phyloP scores from a whole-genome alignment of 2,113 vertebrate species.

The Caloenas nicobarica region DNA sequence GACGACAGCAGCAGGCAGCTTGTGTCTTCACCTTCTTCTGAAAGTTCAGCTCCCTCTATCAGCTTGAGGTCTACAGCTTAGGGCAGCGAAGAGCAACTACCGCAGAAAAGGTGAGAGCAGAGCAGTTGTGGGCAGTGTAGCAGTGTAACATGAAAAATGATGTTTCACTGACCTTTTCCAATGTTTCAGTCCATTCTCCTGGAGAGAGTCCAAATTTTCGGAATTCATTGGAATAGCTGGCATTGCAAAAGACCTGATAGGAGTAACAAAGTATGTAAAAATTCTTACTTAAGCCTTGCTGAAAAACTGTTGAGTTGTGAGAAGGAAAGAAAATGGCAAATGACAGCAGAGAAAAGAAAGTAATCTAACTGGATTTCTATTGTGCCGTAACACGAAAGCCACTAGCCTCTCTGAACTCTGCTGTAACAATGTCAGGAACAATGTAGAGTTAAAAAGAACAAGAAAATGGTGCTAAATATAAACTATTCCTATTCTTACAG shows the following conservation, averaged over 20 bases:
- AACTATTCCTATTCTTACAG: slow-evolving; percentile 1
- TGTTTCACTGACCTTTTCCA: not conserved
- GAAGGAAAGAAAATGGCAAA: not conserved
- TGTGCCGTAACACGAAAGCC: not conserved
- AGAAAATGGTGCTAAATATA: slow-evolving; percentile 4
- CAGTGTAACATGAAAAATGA: slow-evolving; percentile 30
- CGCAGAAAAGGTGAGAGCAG: not conserved
- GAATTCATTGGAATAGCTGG: not conserved
- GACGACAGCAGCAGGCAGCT: not conserved
- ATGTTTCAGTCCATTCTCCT: not conserved
- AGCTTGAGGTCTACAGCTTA: slow-evolving; percentile 1
- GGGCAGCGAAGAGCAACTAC: not conserved
- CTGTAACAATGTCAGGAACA: not conserved
- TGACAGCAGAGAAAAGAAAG: not conserved
- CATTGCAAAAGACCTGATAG: not conserved
- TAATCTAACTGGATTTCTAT: not conserved
- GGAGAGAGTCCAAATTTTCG: slow-evolving; percentile 31
- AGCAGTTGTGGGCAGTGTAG: not conserved
- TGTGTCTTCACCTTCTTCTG: not conserved
- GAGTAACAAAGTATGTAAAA: not conserved
- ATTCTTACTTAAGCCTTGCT: not conserved
- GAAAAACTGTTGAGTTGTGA: not conserved
- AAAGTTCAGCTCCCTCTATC: slow-evolving; percentile 28
- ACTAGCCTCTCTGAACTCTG: not conserved
- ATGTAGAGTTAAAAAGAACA: not conserved